A percentile compares a stretch with the other conserved stretches of the same genome.
Evolutionary conservation across 2,888 invertebrate species (phyloP).

Genomic region (Dryobotodes eremita): DNA sequence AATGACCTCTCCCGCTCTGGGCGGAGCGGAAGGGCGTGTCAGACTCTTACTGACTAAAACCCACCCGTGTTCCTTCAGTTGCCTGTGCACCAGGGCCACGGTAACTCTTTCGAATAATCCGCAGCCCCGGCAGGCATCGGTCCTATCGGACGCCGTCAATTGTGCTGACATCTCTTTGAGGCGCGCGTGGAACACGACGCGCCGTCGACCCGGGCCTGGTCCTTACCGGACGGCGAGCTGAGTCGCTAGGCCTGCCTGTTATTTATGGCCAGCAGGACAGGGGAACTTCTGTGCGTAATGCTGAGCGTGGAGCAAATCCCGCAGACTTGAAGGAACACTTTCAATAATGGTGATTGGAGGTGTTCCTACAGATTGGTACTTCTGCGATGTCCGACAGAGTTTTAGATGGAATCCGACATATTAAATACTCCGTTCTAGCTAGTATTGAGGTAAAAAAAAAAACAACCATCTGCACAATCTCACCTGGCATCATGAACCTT

Average conservation of each 20-base stretch:
- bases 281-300: not conserved
- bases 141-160: too few species aligned
- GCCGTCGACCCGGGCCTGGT: too few species aligned
- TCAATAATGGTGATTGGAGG: not conserved
- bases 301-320: not conserved
- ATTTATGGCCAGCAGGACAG: not conserved
- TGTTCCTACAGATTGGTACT: not conserved
- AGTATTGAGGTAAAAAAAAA: not conserved
- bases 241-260: not conserved
- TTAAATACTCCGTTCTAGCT: not conserved
- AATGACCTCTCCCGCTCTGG: too few species aligned
- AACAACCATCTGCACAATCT: slow-evolving; percentile 16
- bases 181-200: too few species aligned
- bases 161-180: too few species aligned
- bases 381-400: not conserved
- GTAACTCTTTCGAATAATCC: too few species aligned
- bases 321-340: not conserved
- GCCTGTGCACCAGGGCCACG: too few species aligned
- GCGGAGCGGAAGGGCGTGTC: too few species aligned
- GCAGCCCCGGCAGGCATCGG: too few species aligned
- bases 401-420: not conserved
- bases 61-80: too few species aligned
- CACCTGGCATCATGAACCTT: slow-evolving; percentile 91
- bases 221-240: too few species aligned
- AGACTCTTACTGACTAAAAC: too few species aligned